Evolutionary conservation across 2,888 invertebrate genomes (phyloP).

Genomic region (Dusona sp.): DNA sequence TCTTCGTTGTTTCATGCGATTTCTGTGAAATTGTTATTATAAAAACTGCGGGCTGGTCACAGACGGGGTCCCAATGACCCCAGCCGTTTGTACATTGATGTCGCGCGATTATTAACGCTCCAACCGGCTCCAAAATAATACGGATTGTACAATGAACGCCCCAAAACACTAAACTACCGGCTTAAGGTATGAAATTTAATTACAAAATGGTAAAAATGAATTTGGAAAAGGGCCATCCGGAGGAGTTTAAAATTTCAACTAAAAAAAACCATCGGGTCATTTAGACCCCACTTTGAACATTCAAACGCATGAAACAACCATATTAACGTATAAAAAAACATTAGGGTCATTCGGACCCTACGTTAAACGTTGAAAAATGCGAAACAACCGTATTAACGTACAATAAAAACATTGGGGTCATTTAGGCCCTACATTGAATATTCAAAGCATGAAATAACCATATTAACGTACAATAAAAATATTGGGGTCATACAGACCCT

Average conservation of each 20-base stretch:
- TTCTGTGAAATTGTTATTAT: background rate
- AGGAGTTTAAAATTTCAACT: too few relatives aligned
- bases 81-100: too few relatives aligned
- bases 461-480: background rate
- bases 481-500: background rate
- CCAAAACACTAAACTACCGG: too few relatives aligned
- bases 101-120: too few relatives aligned
- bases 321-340: background rate
- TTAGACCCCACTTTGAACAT: too few relatives aligned
- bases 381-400: background rate
- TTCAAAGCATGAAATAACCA: background rate
- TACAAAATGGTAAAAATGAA: too few relatives aligned
- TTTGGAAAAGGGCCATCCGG: too few relatives aligned
- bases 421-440: background rate
- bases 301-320: background rate
- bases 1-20: background rate
- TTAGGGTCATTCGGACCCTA: background rate
- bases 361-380: background rate
- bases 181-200: too few relatives aligned
- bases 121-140: too few relatives aligned
- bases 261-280: too few relatives aligned
- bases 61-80: background rate
- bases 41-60: background rate
- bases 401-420: background rate
- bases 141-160: too few relatives aligned